Evolutionary conservation across 2,888 invertebrate genomes (phyloP).

Genomic region (Fragum fragum): DNA sequence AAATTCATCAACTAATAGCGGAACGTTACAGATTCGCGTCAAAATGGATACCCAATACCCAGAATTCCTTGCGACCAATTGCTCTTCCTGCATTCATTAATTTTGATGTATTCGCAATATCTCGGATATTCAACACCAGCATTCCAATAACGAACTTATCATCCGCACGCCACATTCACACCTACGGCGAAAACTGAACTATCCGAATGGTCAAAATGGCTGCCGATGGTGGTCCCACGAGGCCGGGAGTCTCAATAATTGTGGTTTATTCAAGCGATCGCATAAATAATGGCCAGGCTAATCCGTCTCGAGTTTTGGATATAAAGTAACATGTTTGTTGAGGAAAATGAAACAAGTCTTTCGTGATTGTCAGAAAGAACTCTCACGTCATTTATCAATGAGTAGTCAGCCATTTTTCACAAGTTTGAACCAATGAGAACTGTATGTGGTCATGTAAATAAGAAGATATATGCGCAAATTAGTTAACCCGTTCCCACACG

Average conservation of each 20-base stretch:
- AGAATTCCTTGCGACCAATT: slow-evolving; percentile 13
- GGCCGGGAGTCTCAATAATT: slow-evolving; percentile 28
- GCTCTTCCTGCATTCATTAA: slow-evolving; percentile 38
- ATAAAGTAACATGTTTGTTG: slow-evolving; percentile 40
- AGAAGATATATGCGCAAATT: neutral
- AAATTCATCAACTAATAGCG: slow-evolving; percentile 39
- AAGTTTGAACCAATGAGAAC: neutral
- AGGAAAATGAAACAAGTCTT: slow-evolving; percentile 2
- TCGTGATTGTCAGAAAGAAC: slow-evolving; percentile 33
- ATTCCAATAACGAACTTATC: slow-evolving; percentile 30
- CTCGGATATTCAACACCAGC: slow-evolving; percentile 34
- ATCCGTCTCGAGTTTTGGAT: slow-evolving; percentile 37
- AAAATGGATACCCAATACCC: slow-evolving; percentile 30
- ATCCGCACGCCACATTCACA: slow-evolving; percentile 36
- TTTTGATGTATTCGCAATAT: slow-evolving; percentile 41
- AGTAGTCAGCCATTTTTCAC: neutral
- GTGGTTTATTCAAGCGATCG: slow-evolving; percentile 23
- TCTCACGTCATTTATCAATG: slow-evolving; percentile 26
- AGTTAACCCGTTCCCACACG: no score
- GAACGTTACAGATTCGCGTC: slow-evolving; percentile 38
- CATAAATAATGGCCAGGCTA: slow-evolving; percentile 36
- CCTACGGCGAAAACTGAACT: slow-evolving; percentile 27
- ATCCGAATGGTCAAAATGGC: slow-evolving; percentile 43
- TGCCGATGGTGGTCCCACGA: slow-evolving; percentile 13
- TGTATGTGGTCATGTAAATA: neutral